Base-by-base conservation (phyloP, 1,140 invertebrate genomes). In the Leptinotarsa lineolata region DNA sequence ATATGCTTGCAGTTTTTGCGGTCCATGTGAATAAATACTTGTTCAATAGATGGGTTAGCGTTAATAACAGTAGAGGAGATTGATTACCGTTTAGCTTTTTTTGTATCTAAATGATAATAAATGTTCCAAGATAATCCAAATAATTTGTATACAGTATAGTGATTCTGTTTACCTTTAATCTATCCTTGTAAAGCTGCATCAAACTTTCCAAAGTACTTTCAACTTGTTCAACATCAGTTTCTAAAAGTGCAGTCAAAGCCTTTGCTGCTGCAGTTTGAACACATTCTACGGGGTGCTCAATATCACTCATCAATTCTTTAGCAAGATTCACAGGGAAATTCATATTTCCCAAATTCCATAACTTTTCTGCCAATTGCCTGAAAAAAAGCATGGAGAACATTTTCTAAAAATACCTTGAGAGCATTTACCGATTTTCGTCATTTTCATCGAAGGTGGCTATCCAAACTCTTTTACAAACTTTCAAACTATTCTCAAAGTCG, bases 201-300 rank as follows among this genome's bases (percentile, higher is more conserved):
- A 98, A 84, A 68, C 86, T 85, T 44, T 91, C 85, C 46, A 96
- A 82, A 63, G 91, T 89, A 4, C 68, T 73, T 63, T 88, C 86
- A 45, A 90, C 86, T 18, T 89, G 78, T 6, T 86, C 83, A 4
- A 84, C 84, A 79, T 91, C 88, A 4, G 84, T 80, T 58, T 86
- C 84, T 4, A 97, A 84, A 4, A 94, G 85, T 18, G 88, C 85
- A 1, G 93, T 91, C 45, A 97, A 83, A 0, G 94, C 93, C 73
- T 88, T 85, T 0, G 95, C 91, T 2, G 93, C 91, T 8, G 95
- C 90, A 75, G 90, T 88, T 81, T 97, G 91, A 39, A 98, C 88
- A 72, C 91, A 90, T 74, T 92, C 90, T 39, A 95, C 90, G 0
- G 91, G 88, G 84, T 96, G 93, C 75, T 92, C 90, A 21, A 96